Evolutionary conservation across 2,888 invertebrate genomes (phyloP), one percentile per base, ranked within the genome.

Genomic region (Lymantria monacha): DNA sequence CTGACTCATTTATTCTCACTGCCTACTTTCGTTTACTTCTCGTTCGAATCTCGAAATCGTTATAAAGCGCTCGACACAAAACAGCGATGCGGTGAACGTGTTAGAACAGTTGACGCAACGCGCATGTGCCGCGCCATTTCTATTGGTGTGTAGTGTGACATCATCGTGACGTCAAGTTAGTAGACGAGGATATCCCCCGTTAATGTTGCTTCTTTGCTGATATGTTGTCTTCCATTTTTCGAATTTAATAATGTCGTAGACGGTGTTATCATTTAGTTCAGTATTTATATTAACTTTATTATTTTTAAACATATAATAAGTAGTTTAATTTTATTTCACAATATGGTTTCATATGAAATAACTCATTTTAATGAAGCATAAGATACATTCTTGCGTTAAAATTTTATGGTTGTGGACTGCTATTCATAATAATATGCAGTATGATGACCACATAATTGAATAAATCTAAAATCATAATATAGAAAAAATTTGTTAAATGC

Each of bases 181-280:
- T 77, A 78, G 79, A 81, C 80, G 86, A 90, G 89, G 88, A 87
- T 88, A 88, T 87, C 87, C 89, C 87, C 82, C 70, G 69, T 65
- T 66, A 53, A 63, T 60, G 63, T 46, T 58, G 61, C 57, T 60
- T 57, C 12, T 58, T 57, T 61, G 57, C 42, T 53, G 53, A 57
- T 59, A 56, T 61, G 59, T 61, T 58, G 46, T 48, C 48, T 44
- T 33, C 7, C 22, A 22, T 22, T 22, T 22, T 22, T 22, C 3
- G 22, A 2, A 22, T 22, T 22, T 22, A 22, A 22, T 22, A 22
- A 22, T 22, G 22, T 5, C 3, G 5, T 3, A 22, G 2, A 22
- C 22, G 22, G 5, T 22, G 22, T 22, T 22, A 22, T 22, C 5
- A 22, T 22, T 3, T 22, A 22, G n/a, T 5, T 22, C 22, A 22